A percentile compares a stretch with the other conserved stretches of the same genome.
Conservation (phyloP, 2,888 invertebrate genomes). For the Morpho deidamia region DNA sequence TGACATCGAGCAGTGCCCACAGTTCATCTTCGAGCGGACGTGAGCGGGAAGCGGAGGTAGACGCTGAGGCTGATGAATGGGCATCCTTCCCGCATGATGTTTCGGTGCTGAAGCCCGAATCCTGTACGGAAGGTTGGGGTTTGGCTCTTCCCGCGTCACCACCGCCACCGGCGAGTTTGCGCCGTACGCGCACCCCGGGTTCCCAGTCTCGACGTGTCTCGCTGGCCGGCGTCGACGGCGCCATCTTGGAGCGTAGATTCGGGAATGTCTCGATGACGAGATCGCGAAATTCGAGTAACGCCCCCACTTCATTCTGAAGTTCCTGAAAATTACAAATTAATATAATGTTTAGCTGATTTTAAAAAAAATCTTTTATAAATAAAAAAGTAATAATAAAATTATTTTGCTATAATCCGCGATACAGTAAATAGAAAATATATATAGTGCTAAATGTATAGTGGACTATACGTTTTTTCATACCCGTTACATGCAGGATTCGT, state of each 20-base stretch:
- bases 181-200: constrained; percentile 86
- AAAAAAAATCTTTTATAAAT: background rate
- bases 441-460: too few relatives aligned
- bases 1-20: constrained; percentile 91
- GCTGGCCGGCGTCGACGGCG: constrained; percentile 78
- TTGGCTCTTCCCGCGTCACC: constrained; percentile 74
- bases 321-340: constrained; percentile 68
- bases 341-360: background rate
- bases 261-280: constrained; percentile 97
- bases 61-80: constrained; percentile 81
- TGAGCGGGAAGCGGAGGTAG: constrained; percentile 75
- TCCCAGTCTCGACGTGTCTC: constrained; percentile 84
- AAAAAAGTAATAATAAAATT: too few relatives aligned
- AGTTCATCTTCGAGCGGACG: constrained; percentile 86
- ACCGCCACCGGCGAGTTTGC: constrained; percentile 71
- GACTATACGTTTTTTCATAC: too few relatives aligned
- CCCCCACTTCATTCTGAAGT: constrained; percentile 95
- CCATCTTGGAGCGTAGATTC: constrained; percentile 92
- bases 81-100: constrained; percentile 90
- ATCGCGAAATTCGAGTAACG: constrained; percentile 93
- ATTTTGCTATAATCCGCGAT: too few relatives aligned
- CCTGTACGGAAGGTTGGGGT: constrained; percentile 83
- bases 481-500: too few relatives aligned
- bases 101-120: constrained; percentile 94
- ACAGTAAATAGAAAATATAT: too few relatives aligned